phyloP scores from a whole-genome alignment of 2,113 vertebrate genomes.

The Emydocephalus ijimae region DNA sequence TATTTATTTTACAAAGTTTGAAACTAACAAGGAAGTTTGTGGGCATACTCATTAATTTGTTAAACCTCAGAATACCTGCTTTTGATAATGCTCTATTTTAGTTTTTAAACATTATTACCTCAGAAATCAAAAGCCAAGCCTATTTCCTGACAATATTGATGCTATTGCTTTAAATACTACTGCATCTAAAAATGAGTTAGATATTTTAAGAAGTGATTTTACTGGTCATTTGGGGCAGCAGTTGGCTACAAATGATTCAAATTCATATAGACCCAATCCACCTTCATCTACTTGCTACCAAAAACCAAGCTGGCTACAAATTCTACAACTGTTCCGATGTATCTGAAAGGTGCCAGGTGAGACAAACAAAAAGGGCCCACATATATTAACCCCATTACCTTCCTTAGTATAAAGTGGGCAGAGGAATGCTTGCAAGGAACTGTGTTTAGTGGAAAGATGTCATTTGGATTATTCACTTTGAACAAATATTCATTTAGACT shows the following conservation, averaged over 20 bases:
- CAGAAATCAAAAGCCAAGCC: background rate
- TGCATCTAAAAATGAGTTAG: background rate
- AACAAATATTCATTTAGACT: background rate
- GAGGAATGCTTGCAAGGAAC: background rate
- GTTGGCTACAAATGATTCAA: background rate
- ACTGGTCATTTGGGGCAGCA: background rate
- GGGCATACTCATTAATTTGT: background rate
- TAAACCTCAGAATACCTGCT: background rate
- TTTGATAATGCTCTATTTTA: background rate
- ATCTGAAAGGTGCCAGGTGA: background rate
- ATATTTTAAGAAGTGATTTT: background rate
- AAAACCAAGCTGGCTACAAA: background rate
- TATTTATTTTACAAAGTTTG: conserved; percentile 1
- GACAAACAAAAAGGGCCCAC: background rate
- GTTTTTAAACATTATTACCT: background rate
- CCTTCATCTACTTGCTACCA: background rate
- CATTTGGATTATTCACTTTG: background rate
- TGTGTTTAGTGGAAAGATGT: background rate
- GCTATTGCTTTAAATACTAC: background rate
- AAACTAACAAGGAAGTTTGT: conserved; percentile 18
- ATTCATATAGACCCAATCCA: no score
- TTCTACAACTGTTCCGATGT: background rate
- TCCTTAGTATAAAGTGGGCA: background rate
- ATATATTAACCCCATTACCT: background rate
- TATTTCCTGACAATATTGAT: background rate